Evolutionary conservation across 1,140 invertebrate genomes (phyloP), one percentile per base, ranked within the genome.

Genomic region (Drosophila jambulina): DNA sequence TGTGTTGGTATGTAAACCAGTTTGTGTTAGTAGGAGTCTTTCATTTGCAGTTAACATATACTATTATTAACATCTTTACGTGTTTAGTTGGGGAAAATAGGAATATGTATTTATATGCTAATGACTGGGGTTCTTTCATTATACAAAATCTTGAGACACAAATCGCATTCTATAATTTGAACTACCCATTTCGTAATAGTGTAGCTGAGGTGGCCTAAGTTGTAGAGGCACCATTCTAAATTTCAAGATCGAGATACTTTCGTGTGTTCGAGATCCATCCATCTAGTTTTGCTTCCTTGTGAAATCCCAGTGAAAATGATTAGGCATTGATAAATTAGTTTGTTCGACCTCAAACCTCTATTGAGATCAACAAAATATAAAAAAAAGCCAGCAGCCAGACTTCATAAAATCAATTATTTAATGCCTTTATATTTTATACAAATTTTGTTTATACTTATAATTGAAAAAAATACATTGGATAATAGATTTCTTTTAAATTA

Each of bases 1-100:
- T 45, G 70, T 75, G 64, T 63, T 40, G 21, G 61, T 56, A 57
- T 27, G 29, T 68, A 76, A 68, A 43, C 68, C 63, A 70, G 62
- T 82, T 63, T 38, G 36, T 53, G 12, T 1, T 13, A 9, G 25
- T 23, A n/a, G 13, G 46, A 54, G n/a, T 25, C 10, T 54, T 48
- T 19, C n/a, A 21, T 51, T 15, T 19, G 29, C 29, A 27, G 34
- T 29, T 32, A 1, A 15, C 13, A 36, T 38, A 12, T n/a, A 36
- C 2, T 17, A 13, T 17, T 34, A 19, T 8, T 19, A 2, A 4
- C 12, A 1, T 13, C 12, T 43, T 8, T 43, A 10, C 42, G 15
- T 27, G 17, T n/a, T 25, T 4, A 29, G 25, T 51, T 25, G 5
- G 19, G 29, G 29, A 29, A 53, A 53, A n/a, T 49, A 2, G 17